A percentile compares a stretch with the other conserved stretches of the same genome.
phyloP scores from a whole-genome alignment of 2,888 invertebrate genomes.

The Elgonia sp. region DNA sequence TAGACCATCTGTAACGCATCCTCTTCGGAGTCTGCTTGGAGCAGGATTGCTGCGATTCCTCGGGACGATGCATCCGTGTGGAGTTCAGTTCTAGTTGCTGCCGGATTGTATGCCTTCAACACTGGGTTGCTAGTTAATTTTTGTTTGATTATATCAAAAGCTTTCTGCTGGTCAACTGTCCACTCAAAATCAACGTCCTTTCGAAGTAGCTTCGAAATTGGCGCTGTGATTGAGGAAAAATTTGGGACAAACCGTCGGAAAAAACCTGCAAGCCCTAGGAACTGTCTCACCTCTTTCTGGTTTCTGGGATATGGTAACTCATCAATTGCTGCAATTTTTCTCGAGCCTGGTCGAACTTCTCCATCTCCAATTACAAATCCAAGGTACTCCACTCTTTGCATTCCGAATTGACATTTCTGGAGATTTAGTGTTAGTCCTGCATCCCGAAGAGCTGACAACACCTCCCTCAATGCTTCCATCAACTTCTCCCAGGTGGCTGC shows the following conservation, averaged over 20 bases:
- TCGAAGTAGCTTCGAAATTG: neutral
- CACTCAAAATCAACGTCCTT: neutral
- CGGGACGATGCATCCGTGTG: neutral
- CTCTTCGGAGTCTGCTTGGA: neutral
- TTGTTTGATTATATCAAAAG: neutral
- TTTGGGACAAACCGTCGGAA: neutral
- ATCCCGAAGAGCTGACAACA: too few relatives aligned
- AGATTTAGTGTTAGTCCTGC: conserved; percentile 80
- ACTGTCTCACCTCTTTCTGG: neutral
- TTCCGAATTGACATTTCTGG: conserved; percentile 79
- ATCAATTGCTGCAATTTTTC: conserved; percentile 32
- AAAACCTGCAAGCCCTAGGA: neutral
- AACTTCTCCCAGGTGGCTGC: too few relatives aligned
- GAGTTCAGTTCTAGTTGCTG: neutral
- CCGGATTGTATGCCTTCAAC: neutral
- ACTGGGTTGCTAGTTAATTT: neutral
- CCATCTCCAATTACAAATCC: conserved; percentile 79
- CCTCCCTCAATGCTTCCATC: too few relatives aligned
- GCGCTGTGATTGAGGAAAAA: neutral
- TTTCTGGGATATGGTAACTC: neutral
- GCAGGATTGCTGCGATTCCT: conserved; percentile 3
- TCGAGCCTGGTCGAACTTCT: conserved; percentile 70
- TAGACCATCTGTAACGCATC: conserved; percentile 1
- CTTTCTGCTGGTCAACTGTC: neutral
- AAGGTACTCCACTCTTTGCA: conserved; percentile 77